These are phyloP conservation scores for Cheilosia impressa DNA, from an alignment of 2,888 invertebrate species.

Conservation along the genomic window DNA sequence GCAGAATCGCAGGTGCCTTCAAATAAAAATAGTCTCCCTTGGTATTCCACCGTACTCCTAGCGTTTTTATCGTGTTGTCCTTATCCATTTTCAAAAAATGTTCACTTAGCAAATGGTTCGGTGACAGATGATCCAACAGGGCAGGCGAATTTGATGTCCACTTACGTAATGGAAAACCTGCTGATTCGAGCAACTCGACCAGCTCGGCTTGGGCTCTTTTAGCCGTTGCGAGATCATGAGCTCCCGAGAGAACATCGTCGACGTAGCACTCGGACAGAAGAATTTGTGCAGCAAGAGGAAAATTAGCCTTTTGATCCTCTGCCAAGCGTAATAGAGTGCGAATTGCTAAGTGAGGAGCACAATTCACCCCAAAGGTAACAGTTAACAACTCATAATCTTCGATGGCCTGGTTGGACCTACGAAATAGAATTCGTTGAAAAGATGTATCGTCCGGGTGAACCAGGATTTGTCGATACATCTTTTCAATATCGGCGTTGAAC, in stretches of 20 bases:
- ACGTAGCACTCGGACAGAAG: background rate
- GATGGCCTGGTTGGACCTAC: background rate
- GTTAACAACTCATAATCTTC: conserved; percentile 60
- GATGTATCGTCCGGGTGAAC: background rate
- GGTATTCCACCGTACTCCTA: background rate
- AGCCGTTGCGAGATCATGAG: background rate
- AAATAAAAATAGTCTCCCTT: background rate
- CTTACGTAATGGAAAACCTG: background rate
- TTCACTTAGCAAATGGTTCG: background rate
- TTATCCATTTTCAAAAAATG: background rate
- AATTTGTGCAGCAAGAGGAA: background rate
- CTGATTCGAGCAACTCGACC: background rate
- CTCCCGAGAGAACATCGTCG: background rate
- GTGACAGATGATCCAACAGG: background rate
- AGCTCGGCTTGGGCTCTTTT: background rate
- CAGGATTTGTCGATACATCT: conserved; percentile 70
- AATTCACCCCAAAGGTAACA: conserved; percentile 67
- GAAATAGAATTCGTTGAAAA: too few relatives aligned
- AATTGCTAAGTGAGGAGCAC: conserved; percentile 43
- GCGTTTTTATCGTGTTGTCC: background rate
- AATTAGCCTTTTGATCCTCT: background rate
- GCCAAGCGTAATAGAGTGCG: background rate
- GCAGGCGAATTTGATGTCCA: background rate
- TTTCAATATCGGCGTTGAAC: conserved; percentile 63
- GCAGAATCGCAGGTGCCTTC: background rate